Conservation (phyloP, 2,888 invertebrate species). For the Nasonovia ribisnigri region DNA sequence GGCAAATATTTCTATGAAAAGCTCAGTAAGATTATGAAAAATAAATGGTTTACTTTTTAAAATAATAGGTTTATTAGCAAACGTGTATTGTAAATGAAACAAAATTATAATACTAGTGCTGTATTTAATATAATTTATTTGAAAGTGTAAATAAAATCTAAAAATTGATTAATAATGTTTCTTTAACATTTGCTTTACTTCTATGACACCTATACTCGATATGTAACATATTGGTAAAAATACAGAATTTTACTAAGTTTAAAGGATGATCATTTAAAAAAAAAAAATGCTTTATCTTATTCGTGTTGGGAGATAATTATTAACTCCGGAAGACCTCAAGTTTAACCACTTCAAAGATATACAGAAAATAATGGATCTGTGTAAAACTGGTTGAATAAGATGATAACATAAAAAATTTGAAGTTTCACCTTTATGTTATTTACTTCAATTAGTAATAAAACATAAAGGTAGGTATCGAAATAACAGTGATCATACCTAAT, state of each 20-base stretch:
- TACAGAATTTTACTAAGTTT: background rate
- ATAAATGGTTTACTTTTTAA: slow-evolving; percentile 48
- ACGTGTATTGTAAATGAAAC: slow-evolving; percentile 52
- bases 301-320: background rate
- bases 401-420: background rate
- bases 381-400: background rate
- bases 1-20: slow-evolving; percentile 7
- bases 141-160: slow-evolving; percentile 54
- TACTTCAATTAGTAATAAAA: slow-evolving; percentile 34
- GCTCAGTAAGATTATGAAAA: slow-evolving; percentile 7
- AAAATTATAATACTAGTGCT: slow-evolving; percentile 47
- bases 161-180: slow-evolving; percentile 48
- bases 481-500: background rate
- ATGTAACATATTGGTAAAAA: slow-evolving; percentile 19
- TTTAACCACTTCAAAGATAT: slow-evolving; percentile 20
- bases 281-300: slow-evolving; percentile 15
- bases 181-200: slow-evolving; percentile 49
- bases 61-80: slow-evolving; percentile 40
- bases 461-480: slow-evolving; percentile 50
- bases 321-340: slow-evolving; percentile 45
- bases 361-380: slow-evolving; percentile 27
- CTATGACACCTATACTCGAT: slow-evolving; percentile 31
- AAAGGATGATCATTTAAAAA: background rate
- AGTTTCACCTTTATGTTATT: slow-evolving; percentile 43
- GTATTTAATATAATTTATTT: slow-evolving; percentile 55